Evolutionary conservation across 2,888 invertebrate genomes (phyloP).

Genomic region (Brachyptera putata): DNA sequence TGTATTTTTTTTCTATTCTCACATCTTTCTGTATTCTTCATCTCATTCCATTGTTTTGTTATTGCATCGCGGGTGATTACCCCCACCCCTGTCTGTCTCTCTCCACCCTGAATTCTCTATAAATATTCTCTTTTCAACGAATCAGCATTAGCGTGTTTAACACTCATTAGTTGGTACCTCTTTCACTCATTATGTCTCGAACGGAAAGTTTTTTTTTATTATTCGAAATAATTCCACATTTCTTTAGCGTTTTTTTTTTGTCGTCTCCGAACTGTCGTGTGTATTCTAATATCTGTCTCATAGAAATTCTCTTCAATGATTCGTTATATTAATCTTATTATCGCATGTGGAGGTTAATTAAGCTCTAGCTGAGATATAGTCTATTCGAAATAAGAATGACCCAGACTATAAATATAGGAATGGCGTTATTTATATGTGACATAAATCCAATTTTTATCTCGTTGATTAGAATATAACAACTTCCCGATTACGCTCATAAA

Average conservation of each 20-base stretch:
- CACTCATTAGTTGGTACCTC: constrained; percentile 14
- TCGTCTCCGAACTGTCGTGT: background rate
- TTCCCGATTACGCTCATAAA: too few relatives aligned
- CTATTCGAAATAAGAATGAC: too few relatives aligned
- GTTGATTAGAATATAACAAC: too few relatives aligned
- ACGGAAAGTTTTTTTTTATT: background rate
- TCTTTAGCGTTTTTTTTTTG: background rate
- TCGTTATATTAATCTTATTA: constrained; percentile 8
- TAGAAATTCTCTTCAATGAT: constrained; percentile 8
- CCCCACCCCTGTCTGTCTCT: background rate
- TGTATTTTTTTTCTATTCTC: constrained; percentile 14
- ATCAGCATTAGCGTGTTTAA: constrained; percentile 1
- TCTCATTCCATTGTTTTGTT: constrained; percentile 8
- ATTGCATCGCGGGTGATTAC: background rate
- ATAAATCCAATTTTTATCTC: too few relatives aligned
- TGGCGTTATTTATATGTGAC: too few relatives aligned
- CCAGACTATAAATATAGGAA: too few relatives aligned
- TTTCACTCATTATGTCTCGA: constrained; percentile 10
- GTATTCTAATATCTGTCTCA: constrained; percentile 1
- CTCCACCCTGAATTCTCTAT: constrained; percentile 3
- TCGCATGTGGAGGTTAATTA: too few relatives aligned
- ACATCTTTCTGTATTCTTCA: background rate
- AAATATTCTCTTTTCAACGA: too few relatives aligned
- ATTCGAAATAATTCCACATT: background rate
- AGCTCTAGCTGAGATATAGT: too few relatives aligned